Evolutionary conservation across 2,888 invertebrate species (phyloP).

Genomic region (Epistrophe grossulariae): DNA sequence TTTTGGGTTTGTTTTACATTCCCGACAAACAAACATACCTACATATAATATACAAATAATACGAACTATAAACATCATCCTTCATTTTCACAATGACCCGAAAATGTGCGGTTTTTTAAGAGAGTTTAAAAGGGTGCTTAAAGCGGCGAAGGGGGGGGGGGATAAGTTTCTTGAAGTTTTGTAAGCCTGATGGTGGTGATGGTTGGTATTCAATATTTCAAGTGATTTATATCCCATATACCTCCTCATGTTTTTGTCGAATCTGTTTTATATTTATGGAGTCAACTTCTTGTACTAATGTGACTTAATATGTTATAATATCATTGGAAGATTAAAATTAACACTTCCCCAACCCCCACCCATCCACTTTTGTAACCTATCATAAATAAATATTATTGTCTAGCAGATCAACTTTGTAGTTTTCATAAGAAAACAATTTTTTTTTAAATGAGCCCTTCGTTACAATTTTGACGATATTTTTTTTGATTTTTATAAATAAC

Average conservation of each 20-base stretch:
- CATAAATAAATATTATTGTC: too few species aligned
- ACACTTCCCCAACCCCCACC: too few species aligned
- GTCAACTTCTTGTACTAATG: not conserved
- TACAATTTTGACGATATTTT: too few species aligned
- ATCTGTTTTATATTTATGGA: not conserved
- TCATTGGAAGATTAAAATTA: too few species aligned
- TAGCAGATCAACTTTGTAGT: too few species aligned
- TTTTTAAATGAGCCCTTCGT: too few species aligned
- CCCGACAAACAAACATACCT: too few species aligned
- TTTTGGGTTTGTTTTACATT: conserved; percentile 34
- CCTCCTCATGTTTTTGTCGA: not conserved
- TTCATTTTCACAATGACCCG: conserved; percentile 42
- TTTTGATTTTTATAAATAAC: too few species aligned
- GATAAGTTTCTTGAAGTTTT: not conserved
- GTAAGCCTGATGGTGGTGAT: not conserved
- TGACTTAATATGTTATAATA: too few species aligned
- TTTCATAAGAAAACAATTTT: too few species aligned
- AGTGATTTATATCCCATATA: not conserved
- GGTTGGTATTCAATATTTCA: not conserved
- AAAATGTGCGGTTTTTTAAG: conserved; percentile 58
- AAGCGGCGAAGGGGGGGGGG: not conserved
- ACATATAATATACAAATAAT: not conserved
- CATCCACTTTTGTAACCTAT: too few species aligned
- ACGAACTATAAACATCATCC: conserved; percentile 29
- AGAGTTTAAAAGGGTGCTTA: conserved; percentile 21